Percentiles rank a stretch among this genome's conserved stretches.
Conservation (phyloP, 2,797 vertebrate genomes). For the Pseudomugil gertrudae region DNA sequence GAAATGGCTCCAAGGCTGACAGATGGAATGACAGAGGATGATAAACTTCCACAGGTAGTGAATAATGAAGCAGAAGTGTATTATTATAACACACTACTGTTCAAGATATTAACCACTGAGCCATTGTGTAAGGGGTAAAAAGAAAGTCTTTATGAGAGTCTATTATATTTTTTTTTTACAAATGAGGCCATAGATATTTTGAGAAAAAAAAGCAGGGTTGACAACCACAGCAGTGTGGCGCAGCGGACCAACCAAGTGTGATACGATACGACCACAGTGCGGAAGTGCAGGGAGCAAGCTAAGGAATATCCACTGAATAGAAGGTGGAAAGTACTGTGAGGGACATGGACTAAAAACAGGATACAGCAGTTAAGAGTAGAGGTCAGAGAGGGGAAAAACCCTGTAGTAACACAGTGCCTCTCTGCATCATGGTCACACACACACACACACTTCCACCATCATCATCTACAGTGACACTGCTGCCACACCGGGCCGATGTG, state of each 20-base stretch:
- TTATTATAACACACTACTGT: neutral
- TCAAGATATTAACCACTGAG: neutral
- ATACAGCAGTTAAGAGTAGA: slow-evolving; percentile 63
- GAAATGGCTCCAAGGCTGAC: slow-evolving; percentile 25
- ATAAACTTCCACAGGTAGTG: neutral
- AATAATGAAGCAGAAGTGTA: slow-evolving; percentile 9
- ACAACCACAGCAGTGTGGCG: slow-evolving; percentile 28
- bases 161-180: neutral
- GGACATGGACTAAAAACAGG: slow-evolving; percentile 70
- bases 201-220: neutral
- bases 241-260: slow-evolving; percentile 59
- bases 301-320: slow-evolving; percentile 67
- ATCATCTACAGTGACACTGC: no score
- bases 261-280: slow-evolving; percentile 56
- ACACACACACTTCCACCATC: no score
- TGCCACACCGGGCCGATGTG: neutral
- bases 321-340: slow-evolving; percentile 46
- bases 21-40: neutral
- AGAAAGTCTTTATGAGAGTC: no score
- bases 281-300: slow-evolving; percentile 46
- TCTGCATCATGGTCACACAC: slow-evolving; percentile 19
- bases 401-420: neutral
- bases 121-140: neutral
- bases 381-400: slow-evolving; percentile 44
- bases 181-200: neutral